phyloP scores from a whole-genome alignment of 2,797 vertebrate genomes.

The Buceros bicornis region DNA sequence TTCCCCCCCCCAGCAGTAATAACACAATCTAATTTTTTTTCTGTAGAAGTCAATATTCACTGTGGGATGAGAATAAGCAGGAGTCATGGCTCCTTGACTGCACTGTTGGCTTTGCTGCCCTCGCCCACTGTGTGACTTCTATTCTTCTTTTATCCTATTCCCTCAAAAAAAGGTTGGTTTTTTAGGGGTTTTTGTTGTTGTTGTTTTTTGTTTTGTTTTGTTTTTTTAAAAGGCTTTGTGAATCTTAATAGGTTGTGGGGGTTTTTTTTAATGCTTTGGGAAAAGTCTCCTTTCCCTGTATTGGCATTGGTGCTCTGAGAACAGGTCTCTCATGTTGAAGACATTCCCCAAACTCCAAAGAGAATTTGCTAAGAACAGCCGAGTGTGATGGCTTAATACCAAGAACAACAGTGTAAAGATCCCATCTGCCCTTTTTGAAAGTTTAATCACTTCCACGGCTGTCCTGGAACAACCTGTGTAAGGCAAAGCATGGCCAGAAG shows the following conservation, averaged over 20 bases:
- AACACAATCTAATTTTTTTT: neutral
- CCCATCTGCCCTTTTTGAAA: neutral
- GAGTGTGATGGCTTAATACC: neutral
- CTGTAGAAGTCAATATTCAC: neutral
- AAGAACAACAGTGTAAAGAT: neutral
- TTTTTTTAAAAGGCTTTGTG: neutral
- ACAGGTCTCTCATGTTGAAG: neutral
- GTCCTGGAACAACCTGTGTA: neutral
- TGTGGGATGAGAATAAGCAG: neutral
- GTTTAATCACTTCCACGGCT: neutral
- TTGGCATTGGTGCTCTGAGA: neutral
- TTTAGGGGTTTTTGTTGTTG: no score
- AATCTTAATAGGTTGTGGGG: neutral
- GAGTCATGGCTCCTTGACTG: neutral
- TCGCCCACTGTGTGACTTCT: neutral
- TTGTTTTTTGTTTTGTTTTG: neutral
- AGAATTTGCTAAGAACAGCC: neutral
- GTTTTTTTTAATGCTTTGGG: neutral
- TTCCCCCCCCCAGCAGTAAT: accelerated
- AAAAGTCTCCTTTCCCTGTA: neutral
- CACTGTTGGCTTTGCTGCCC: neutral
- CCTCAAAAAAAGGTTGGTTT: neutral
- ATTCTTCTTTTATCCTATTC: neutral
- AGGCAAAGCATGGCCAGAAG: neutral
- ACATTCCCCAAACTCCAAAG: neutral